These are phyloP conservation scores for Luehdorfia chinensis DNA, from an alignment of 1,140 invertebrate species.

Conservation along the genomic window DNA sequence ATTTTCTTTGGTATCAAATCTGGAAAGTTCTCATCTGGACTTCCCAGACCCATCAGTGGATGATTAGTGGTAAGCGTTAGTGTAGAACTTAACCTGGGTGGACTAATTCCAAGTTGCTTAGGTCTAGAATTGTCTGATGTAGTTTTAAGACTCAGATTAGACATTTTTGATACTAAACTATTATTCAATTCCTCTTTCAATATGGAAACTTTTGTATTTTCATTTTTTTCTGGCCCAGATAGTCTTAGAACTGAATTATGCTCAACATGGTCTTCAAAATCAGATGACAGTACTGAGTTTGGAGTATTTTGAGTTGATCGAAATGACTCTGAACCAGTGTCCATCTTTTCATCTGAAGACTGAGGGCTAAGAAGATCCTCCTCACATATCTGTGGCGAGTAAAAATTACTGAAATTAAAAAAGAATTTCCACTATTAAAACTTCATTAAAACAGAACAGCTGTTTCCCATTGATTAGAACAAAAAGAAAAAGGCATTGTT, in stretches of 20 bases:
- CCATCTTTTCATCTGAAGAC: constrained; percentile 66
- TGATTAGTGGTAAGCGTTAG: constrained; percentile 54
- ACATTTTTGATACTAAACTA: constrained; percentile 47
- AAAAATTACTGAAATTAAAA: constrained; percentile 46
- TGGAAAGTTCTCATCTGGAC: constrained; percentile 60
- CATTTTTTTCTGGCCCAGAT: constrained; percentile 27
- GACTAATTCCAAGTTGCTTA: constrained; percentile 43
- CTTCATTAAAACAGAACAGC: no score
- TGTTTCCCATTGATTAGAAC: no score
- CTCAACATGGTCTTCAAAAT: constrained; percentile 42
- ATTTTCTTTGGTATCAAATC: constrained; percentile 55
- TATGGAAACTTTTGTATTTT: constrained; percentile 19
- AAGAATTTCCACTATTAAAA: no score
- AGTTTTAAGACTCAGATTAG: constrained; percentile 37
- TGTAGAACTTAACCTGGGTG: constrained; percentile 48
- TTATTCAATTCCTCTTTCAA: constrained; percentile 35
- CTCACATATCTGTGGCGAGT: constrained; percentile 34
- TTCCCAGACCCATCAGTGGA: constrained; percentile 52
- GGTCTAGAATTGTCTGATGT: constrained; percentile 28
- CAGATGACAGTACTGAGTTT: constrained; percentile 45
- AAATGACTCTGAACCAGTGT: constrained; percentile 56
- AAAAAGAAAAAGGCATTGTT: no score
- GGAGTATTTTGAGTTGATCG: constrained; percentile 47
- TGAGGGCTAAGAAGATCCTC: constrained; percentile 54
- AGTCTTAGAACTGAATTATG: constrained; percentile 27